Conservation (phyloP, 30 jellyfish, hydroid and myxozoan species). For the Phacellophora camtschatica region DNA sequence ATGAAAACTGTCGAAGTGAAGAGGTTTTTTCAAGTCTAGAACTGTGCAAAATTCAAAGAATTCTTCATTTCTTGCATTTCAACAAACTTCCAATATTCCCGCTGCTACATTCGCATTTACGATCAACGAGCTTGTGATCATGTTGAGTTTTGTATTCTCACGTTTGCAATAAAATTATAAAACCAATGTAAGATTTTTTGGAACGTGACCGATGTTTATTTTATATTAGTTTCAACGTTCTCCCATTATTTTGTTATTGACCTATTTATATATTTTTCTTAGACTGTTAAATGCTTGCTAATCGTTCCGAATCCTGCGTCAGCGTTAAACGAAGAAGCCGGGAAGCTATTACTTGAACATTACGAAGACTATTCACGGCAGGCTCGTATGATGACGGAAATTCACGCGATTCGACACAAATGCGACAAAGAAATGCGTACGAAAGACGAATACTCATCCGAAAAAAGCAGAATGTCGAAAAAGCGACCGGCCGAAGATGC, state of each 20-base stretch:
- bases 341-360: slow-evolving; percentile 90
- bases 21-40: too few relatives aligned
- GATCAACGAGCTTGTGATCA: too few relatives aligned
- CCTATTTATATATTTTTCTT: slow-evolving; percentile 1
- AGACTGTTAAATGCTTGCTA: slow-evolving; percentile 93
- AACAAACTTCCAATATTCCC: too few relatives aligned
- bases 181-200: too few relatives aligned
- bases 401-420: slow-evolving; percentile 78
- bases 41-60: too few relatives aligned
- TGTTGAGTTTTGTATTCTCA: too few relatives aligned
- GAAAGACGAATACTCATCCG: slow-evolving; percentile 3
- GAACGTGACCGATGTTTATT: too few relatives aligned
- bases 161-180: too few relatives aligned
- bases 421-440: neutral
- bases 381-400: slow-evolving; percentile 96
- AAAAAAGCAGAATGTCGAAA: slow-evolving; percentile 35
- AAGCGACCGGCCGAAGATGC: slow-evolving; percentile 88
- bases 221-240: neutral
- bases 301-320: slow-evolving; percentile 97
- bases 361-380: slow-evolving; percentile 94
- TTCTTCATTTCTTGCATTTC: too few relatives aligned
- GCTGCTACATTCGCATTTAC: too few relatives aligned
- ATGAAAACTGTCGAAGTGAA: too few relatives aligned
- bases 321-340: slow-evolving; percentile 98
- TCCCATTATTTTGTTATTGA: neutral